Percentiles rank a stretch among this genome's conserved stretches.
phyloP scores from a whole-genome alignment of 2,888 invertebrate genomes.

The Sinohyriopsis cumingii region DNA sequence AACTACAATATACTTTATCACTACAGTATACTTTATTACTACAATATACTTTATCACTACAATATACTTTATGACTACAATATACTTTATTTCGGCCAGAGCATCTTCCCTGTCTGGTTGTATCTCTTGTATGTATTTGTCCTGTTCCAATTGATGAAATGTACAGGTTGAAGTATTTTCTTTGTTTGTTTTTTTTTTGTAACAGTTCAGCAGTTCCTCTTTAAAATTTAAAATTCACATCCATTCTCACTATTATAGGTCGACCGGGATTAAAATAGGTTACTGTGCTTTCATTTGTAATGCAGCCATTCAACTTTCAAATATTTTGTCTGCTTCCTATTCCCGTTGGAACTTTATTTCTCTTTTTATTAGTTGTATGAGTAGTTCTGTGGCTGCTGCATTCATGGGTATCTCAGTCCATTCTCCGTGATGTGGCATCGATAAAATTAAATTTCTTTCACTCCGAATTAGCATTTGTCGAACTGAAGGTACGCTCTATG shows the following conservation, averaged over 20 bases:
- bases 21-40: too few species aligned
- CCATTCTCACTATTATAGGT: constrained; percentile 12
- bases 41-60: too few species aligned
- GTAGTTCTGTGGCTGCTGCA: too few species aligned
- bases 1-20: too few species aligned
- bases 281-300: constrained; percentile 8
- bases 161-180: constrained; percentile 15
- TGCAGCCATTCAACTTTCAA: constrained; percentile 13
- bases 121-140: constrained; percentile 11
- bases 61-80: too few species aligned
- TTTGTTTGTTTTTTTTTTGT: constrained; percentile 9
- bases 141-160: constrained; percentile 12
- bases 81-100: constrained; percentile 4
- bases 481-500: too few species aligned
- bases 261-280: constrained; percentile 11
- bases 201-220: constrained; percentile 10
- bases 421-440: constrained; percentile 10
- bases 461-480: constrained; percentile 5
- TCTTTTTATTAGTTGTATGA: background rate
- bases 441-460: constrained; percentile 8
- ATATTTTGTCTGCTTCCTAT: constrained; percentile 7
- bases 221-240: constrained; percentile 6
- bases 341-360: constrained; percentile 11
- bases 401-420: constrained; percentile 13
- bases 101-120: constrained; percentile 5